These are phyloP conservation scores for Limnodromus scolopaceus DNA, from an alignment of 2,797 vertebrate genomes.

Conservation along the genomic window DNA sequence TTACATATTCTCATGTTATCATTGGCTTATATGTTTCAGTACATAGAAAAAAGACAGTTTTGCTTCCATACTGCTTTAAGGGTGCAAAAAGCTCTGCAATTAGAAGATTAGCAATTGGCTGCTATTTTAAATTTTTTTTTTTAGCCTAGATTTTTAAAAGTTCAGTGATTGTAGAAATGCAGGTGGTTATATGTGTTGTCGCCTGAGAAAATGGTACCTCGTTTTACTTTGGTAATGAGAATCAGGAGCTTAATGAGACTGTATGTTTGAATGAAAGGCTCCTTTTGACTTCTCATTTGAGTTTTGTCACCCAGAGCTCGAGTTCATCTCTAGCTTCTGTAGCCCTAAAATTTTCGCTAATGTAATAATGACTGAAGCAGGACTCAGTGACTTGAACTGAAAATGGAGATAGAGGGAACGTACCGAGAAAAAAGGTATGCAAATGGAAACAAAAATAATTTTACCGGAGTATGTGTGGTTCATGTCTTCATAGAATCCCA, in stretches of 20 bases:
- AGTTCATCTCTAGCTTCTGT: background rate
- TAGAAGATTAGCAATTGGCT: background rate
- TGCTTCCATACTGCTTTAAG: background rate
- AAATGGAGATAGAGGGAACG: background rate
- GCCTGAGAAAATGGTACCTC: background rate
- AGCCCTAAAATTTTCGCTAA: conserved; percentile 22
- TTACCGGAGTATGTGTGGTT: conserved; percentile 22
- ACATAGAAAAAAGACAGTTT: background rate
- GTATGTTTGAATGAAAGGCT: background rate
- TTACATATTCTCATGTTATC: background rate
- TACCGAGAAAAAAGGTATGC: conserved; percentile 50
- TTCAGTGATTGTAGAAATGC: background rate
- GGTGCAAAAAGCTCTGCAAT: background rate
- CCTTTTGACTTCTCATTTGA: background rate
- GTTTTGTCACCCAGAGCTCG: background rate
- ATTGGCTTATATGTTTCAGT: background rate
- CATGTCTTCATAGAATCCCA: conserved; percentile 35
- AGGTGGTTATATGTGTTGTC: background rate
- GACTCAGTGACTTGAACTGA: conserved; percentile 50
- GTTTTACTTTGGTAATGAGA: background rate
- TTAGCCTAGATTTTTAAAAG: background rate
- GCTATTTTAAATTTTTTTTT: background rate
- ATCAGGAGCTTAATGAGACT: background rate
- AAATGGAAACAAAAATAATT: conserved; percentile 52
- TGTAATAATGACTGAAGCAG: conserved; percentile 15